A percentile compares a stretch with the other conserved stretches of the same genome.
Conservation (phyloP, 2,888 invertebrate genomes). For the Drosophila paucipuncta region DNA sequence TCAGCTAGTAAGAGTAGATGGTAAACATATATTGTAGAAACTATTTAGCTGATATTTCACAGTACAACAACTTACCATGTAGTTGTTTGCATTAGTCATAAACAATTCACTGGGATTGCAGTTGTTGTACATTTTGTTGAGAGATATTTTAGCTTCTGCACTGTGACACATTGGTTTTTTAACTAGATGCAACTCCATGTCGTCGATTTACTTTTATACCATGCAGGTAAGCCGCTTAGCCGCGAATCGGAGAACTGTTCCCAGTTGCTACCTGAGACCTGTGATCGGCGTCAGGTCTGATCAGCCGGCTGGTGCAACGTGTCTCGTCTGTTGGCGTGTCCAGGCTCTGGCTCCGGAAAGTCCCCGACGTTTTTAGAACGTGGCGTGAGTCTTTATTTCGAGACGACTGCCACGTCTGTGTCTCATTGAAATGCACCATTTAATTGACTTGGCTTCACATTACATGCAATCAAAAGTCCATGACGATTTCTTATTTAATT, state of each 20-base stretch:
- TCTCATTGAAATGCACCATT: constrained; percentile 29
- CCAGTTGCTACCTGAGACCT: constrained; percentile 38
- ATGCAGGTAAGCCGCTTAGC: constrained; percentile 49
- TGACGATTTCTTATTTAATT: neutral
- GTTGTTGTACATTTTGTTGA: constrained; percentile 30
- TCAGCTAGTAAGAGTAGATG: neutral
- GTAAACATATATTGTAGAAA: neutral
- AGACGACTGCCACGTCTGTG: constrained; percentile 30
- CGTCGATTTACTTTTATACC: constrained; percentile 63
- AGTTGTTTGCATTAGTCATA: neutral
- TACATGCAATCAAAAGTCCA: neutral
- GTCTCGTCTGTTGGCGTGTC: constrained; percentile 31
- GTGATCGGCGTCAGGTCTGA: constrained; percentile 26
- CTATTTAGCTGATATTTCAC: neutral
- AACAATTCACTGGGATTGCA: constrained; percentile 14
- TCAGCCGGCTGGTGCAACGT: constrained; percentile 29
- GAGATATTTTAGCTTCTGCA: constrained; percentile 39
- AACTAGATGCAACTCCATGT: constrained; percentile 49
- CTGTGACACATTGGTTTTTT: constrained; percentile 62
- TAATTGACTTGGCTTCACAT: constrained; percentile 42
- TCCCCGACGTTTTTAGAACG: constrained; percentile 23
- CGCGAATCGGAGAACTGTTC: constrained; percentile 35
- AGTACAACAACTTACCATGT: constrained; percentile 6
- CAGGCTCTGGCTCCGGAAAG: constrained; percentile 26
- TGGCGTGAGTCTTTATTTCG: constrained; percentile 57